Evolutionary conservation across 2,797 vertebrate genomes (phyloP).

Genomic region (Coracias cyanogaster): DNA sequence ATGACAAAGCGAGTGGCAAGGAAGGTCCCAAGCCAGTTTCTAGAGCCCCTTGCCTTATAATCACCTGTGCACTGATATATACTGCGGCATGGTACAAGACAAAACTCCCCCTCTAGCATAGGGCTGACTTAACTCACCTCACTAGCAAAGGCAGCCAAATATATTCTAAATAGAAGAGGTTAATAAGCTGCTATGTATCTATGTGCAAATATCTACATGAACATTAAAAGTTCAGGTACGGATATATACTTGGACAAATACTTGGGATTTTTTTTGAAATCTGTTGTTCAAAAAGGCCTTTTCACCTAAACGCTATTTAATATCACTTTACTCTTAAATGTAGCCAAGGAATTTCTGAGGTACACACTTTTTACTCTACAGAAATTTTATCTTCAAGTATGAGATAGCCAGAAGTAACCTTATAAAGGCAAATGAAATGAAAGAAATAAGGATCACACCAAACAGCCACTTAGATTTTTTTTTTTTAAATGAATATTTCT

Average conservation of each 20-base stretch:
- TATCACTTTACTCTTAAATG: neutral
- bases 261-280: neutral
- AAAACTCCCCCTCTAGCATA: neutral
- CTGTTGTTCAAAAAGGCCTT: neutral
- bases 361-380: neutral
- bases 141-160: neutral
- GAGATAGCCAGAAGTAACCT: neutral
- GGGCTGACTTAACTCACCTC: neutral
- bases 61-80: neutral
- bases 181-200: neutral
- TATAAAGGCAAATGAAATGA: constrained; percentile 38
- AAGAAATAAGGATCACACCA: neutral
- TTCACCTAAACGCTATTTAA: neutral
- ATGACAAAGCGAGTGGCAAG: neutral
- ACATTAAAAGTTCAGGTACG: neutral
- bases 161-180: neutral
- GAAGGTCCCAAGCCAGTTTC: neutral
- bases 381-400: neutral
- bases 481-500: constrained; percentile 33
- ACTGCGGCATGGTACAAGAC: neutral
- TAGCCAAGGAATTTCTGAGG: neutral
- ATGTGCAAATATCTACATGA: neutral
- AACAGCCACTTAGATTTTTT: neutral
- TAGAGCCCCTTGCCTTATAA: neutral
- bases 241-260: neutral